phyloP scores from a whole-genome alignment of 2,113 vertebrate species.

The Neolamprologus sp. region DNA sequence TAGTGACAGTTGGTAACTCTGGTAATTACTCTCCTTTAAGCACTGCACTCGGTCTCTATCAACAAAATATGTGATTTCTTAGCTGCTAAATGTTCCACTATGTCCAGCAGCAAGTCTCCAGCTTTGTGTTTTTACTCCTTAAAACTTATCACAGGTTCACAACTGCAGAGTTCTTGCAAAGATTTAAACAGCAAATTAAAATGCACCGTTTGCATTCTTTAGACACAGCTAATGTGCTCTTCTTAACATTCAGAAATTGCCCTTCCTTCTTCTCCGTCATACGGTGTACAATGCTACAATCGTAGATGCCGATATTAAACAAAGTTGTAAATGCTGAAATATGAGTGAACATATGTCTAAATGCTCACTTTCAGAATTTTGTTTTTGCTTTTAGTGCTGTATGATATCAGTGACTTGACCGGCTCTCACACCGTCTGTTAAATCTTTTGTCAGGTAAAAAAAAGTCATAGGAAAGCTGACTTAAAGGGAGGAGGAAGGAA shows the following conservation, averaged over 20 bases:
- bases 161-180: background rate
- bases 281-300: background rate
- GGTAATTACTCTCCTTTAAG: background rate
- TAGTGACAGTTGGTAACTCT: background rate
- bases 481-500: background rate
- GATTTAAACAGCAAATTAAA: background rate
- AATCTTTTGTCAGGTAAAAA: background rate
- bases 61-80: background rate
- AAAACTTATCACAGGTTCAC: background rate
- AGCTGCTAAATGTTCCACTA: background rate
- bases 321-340: background rate
- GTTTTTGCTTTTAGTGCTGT: background rate
- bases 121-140: background rate
- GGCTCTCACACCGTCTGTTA: background rate
- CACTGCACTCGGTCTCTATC: background rate
- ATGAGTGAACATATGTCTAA: background rate
- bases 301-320: background rate
- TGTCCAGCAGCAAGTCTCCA: background rate
- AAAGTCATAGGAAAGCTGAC: background rate
- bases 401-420: background rate
- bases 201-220: background rate
- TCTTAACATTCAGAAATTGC: background rate
- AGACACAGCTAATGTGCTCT: background rate
- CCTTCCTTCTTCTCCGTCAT: background rate
- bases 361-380: background rate